A percentile compares a stretch with the other conserved stretches of the same genome.
Evolutionary conservation across 37 sponge, comb jelly and placozoan genomes (phyloP).

Genomic region (Chondrosia reniformis): DNA sequence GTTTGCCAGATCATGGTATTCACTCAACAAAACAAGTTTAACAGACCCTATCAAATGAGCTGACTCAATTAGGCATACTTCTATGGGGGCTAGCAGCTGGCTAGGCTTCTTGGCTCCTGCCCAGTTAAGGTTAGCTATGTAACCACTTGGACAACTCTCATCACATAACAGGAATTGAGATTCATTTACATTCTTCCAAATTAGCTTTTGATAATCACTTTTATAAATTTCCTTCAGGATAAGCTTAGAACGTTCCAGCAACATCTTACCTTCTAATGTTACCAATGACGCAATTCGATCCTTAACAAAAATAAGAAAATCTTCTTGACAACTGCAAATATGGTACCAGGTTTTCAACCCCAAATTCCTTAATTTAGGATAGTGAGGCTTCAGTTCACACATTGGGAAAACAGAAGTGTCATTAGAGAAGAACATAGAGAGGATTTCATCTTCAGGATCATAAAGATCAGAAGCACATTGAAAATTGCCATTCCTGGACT

Average conservation of each 20-base stretch:
- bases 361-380: background rate
- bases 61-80: no score
- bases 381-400: background rate
- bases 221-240: background rate
- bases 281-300: background rate
- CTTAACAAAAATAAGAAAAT: background rate
- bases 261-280: background rate
- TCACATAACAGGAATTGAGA: slow-evolving; percentile 18
- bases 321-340: background rate
- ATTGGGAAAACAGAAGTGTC: slow-evolving; percentile 11
- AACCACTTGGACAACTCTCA: background rate
- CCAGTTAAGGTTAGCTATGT: background rate
- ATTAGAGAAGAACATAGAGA: slow-evolving; percentile 20
- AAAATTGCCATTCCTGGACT: background rate
- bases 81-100: no score
- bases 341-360: slow-evolving; percentile 50
- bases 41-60: no score
- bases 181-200: background rate
- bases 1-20: no score
- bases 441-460: slow-evolving; percentile 18
- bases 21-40: no score
- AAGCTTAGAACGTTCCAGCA: background rate
- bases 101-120: no score
- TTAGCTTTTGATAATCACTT: background rate
- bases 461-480: slow-evolving; percentile 30